Percentiles rank a stretch among this genome's conserved stretches.
Conservation (phyloP, 2,888 invertebrate species). For the Euplagia quadripunctaria region DNA sequence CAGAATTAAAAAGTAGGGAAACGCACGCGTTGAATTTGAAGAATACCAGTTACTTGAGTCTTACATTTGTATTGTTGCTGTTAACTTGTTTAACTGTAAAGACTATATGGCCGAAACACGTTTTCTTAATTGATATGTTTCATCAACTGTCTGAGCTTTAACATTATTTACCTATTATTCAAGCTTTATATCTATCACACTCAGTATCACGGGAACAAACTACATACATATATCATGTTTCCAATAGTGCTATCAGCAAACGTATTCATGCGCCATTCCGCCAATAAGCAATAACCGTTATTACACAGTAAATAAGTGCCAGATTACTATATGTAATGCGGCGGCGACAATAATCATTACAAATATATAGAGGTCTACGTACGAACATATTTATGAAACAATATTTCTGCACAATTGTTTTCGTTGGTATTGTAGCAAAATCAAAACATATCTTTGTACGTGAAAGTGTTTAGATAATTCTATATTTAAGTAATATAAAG, state of each 20-base stretch:
- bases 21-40: too few species aligned
- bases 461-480: neutral
- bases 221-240: constrained; percentile 47
- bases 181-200: constrained; percentile 65
- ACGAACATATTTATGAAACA: constrained; percentile 34
- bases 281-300: constrained; percentile 43
- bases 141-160: constrained; percentile 56
- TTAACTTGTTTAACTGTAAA: too few species aligned
- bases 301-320: constrained; percentile 21
- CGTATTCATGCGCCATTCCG: constrained; percentile 31
- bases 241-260: constrained; percentile 29
- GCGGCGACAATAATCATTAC: constrained; percentile 46
- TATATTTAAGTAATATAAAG: neutral
- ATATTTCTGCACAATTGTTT: constrained; percentile 13
- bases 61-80: too few species aligned
- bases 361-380: constrained; percentile 31
- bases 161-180: constrained; percentile 59
- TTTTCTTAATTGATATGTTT: neutral
- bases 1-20: too few species aligned
- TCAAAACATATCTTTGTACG: constrained; percentile 30
- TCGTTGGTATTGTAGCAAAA: constrained; percentile 12
- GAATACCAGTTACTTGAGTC: too few species aligned
- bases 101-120: too few species aligned
- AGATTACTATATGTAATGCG: constrained; percentile 27
- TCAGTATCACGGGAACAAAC: constrained; percentile 58